Base-by-base conservation (phyloP, 2,797 vertebrate species). In the Cirrhinus mrigala region DNA sequence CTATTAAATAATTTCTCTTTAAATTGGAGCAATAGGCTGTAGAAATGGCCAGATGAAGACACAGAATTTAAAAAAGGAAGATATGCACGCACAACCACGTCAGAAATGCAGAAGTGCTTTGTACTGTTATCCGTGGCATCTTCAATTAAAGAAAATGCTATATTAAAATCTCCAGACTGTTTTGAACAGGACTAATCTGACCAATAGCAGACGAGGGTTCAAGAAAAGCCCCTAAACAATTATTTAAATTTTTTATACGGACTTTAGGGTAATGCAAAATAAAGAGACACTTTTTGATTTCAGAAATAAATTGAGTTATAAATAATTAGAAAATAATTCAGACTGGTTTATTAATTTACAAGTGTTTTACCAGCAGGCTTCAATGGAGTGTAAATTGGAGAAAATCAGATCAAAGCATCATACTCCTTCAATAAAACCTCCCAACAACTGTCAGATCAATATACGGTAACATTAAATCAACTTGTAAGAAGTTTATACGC, bases 321-420 rank as follows among this genome's bases (percentile, higher is more conserved):
- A 62, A 27, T 27, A 27, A 62, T 62, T 27, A 0, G 1, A 62
- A 27, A 62, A 27, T 62, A 62, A 62, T 24, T 62, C n/a, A 6
- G 11, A 60, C n/a, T 14, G 5, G 24, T 62, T 27, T 24, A 44
- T 46, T 44, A 44, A 46, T 70, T n/a, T 70, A 46, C 40, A 46
- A 46, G 40, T 71, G 44, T 48, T 46, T n/a, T 27, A 48, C 44
- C 69, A 27, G n/a, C 22, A 71, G 44, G 40, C 69, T 70, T 14
- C n/a, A 46, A 40, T 44, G 37, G 22, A 71, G 22, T 70, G 68
- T 24, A 22, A 71, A 14, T n/a, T n/a, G 22, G 12, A 44, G n/a
- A 50, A 50, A 50, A 74, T 29, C 24, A 18, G 70, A 74, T 74
- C 46, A 29, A 74, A 74, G 71, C 46, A 74, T 50, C 71, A 50